Evolutionary conservation across 2,113 vertebrate genomes (phyloP), one percentile per base, ranked within the genome.

Genomic region (Plectropomus leopardus): DNA sequence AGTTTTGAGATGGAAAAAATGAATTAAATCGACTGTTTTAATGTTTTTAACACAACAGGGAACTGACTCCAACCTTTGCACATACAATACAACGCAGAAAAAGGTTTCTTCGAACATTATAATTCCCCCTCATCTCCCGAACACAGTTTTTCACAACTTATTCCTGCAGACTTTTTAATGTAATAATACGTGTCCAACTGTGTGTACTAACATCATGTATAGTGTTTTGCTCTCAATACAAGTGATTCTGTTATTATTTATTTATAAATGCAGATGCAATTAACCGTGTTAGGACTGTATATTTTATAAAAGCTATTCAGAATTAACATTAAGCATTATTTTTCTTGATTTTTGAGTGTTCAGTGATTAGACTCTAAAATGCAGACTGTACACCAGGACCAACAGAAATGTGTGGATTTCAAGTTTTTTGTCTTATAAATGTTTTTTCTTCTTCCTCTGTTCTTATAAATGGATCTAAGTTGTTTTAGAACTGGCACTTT

Each of bases 231-330:
- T 83, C 71, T 86, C 50, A 76, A 58, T 76, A 44, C 42, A 68
- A 61, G 76, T 90, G 80, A 90, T 84, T 88, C 71, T 89, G 55
- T 88, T 87, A n/a, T 9, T 93, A 86, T 92, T 92, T 94, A 93
- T 94, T 93, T 92, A 90, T 90, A 75, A 83, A 82, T 72, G 42
- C 67, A 23, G 45, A 40, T 40, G 36, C 50, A 88, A 60, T 61
- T 75, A 34, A 86, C 73, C 86, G 80, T 92, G 86, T 44, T 85
- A 73, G 63, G 81, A 44, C 26, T 89, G 88, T 91, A 74, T 73
- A 83, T 90, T 86, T 85, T 47, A 80, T 78, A 30, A 65, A 65
- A 47, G 23, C 17, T 59, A 28, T 78, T 82, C 34, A 60, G 44
- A 75, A 24, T 72, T 74, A 51, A 76, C 61, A 57, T 70, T 53